phyloP scores from a whole-genome alignment of 2,113 vertebrate genomes.

The Cricetomys ansorgei region DNA sequence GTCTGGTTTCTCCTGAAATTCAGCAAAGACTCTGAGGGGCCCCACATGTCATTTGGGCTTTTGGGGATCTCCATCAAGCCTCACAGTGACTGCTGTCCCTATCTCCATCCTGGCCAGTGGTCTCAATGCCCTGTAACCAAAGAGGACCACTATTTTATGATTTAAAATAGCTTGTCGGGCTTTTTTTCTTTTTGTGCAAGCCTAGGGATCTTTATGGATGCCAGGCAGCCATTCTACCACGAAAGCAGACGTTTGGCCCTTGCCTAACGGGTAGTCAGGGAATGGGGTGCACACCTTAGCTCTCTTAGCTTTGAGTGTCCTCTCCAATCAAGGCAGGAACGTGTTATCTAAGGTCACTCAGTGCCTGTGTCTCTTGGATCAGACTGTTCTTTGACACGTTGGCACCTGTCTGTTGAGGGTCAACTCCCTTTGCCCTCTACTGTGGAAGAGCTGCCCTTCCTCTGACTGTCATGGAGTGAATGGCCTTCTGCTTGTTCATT shows the following conservation, averaged over 20 bases:
- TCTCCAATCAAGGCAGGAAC: background rate
- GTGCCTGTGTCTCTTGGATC: background rate
- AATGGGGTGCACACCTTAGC: too few species aligned
- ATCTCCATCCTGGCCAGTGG: background rate
- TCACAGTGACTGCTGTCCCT: background rate
- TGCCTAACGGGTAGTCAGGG: too few species aligned
- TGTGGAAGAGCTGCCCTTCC: background rate
- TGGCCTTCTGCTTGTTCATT: background rate
- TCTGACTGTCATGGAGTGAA: background rate
- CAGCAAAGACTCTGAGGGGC: background rate
- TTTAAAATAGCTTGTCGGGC: background rate
- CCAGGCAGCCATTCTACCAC: background rate
- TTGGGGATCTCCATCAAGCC: background rate
- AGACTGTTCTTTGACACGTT: background rate
- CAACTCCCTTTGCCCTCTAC: rapidly evolving
- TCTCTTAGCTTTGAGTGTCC: too few species aligned
- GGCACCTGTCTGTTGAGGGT: background rate
- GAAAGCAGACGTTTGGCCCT: background rate
- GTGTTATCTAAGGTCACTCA: background rate
- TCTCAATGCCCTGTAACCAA: background rate
- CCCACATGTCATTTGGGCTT: background rate
- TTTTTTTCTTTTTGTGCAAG: background rate
- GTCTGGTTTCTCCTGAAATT: background rate
- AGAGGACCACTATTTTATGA: background rate
- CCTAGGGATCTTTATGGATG: background rate